These are phyloP conservation scores for Temnothorax ravouxi DNA, from an alignment of 2,888 invertebrate species.

Conservation along the genomic window DNA sequence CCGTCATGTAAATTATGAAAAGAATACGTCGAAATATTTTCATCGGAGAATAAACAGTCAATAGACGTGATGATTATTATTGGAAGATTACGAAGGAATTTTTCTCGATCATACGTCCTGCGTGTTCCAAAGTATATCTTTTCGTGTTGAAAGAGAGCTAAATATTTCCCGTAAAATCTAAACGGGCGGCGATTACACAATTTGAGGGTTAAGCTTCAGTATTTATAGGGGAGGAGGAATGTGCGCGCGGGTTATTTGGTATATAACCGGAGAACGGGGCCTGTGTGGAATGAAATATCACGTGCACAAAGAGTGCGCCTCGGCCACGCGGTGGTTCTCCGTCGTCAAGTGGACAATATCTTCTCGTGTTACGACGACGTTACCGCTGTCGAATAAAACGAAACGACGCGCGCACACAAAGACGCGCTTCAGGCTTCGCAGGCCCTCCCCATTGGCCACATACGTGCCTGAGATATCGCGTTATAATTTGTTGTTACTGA, in stretches of 20 bases:
- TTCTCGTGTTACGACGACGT: slow-evolving; percentile 81
- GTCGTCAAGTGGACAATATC: slow-evolving; percentile 80
- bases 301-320: slow-evolving; percentile 76
- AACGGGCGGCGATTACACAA: neutral
- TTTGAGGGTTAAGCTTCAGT: neutral
- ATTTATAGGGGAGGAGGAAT: slow-evolving; percentile 27
- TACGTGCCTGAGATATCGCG: slow-evolving; percentile 49
- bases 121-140: neutral
- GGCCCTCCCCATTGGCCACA: slow-evolving; percentile 27
- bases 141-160: too few relatives aligned
- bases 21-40: neutral
- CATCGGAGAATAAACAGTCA: neutral
- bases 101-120: neutral
- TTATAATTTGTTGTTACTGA: slow-evolving; percentile 64
- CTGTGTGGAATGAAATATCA: slow-evolving; percentile 66
- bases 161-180: neutral
- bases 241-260: slow-evolving; percentile 31
- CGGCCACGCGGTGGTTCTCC: slow-evolving; percentile 72
- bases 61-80: neutral
- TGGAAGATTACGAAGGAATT: neutral
- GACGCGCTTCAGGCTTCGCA: neutral
- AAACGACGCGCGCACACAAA: slow-evolving; percentile 19
- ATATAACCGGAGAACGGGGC: slow-evolving; percentile 13
- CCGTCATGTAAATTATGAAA: neutral
- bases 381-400: slow-evolving; percentile 75